These are phyloP conservation scores for Lethocerus indicus DNA, from an alignment of 1,140 invertebrate species.

Conservation along the genomic window DNA sequence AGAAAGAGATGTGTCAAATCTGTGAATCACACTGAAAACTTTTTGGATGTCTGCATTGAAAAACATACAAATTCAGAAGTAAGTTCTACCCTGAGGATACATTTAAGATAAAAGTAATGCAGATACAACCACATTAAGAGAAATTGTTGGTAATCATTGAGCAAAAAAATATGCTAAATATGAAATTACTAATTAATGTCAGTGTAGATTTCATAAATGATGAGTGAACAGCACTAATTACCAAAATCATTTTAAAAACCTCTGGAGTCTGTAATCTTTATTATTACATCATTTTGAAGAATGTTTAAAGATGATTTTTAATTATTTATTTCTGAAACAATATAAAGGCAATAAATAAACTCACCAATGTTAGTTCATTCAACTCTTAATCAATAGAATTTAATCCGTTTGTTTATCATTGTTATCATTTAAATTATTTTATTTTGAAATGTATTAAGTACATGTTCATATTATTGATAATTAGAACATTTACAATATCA, in stretches of 20 bases:
- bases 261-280: too few species aligned
- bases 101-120: neutral
- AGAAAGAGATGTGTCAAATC: constrained; percentile 51
- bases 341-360: too few species aligned
- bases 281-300: too few species aligned
- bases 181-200: neutral
- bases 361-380: too few species aligned
- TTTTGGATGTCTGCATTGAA: constrained; percentile 40
- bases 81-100: neutral
- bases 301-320: too few species aligned
- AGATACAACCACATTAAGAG: neutral
- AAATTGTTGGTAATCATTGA: neutral
- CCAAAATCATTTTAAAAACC: too few species aligned
- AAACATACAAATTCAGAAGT: constrained; percentile 32
- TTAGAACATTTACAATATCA: neutral
- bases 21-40: constrained; percentile 34
- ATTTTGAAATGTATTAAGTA: neutral
- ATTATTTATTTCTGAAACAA: too few species aligned
- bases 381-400: neutral
- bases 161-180: neutral
- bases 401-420: neutral
- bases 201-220: neutral
- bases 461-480: neutral
- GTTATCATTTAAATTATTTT: neutral
- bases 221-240: too few species aligned